Percentiles rank a stretch among this genome's conserved stretches.
Conservation (phyloP, 37 sponge, comb jelly and placozoan species). For the Ephydatia muelleri region DNA sequence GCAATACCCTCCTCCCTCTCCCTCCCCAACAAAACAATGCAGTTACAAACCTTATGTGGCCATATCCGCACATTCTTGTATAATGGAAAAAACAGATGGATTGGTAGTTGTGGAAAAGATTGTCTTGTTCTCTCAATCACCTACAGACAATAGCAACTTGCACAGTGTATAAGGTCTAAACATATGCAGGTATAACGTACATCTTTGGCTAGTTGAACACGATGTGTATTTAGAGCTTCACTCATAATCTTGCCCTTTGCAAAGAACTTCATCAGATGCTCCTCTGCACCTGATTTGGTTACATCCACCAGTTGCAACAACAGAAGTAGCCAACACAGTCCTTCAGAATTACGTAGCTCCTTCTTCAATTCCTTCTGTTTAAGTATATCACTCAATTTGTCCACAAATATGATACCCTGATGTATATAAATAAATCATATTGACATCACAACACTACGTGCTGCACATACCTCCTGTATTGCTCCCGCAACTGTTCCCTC, state of each 20-base stretch:
- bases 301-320: slow-evolving; percentile 47
- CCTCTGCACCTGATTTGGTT: slow-evolving; percentile 5
- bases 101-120: not conserved
- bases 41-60: slow-evolving; percentile 1
- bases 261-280: slow-evolving; percentile 14
- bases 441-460: not conserved
- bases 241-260: slow-evolving; percentile 2
- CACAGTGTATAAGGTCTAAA: not conserved
- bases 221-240: slow-evolving; percentile 17
- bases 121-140: not conserved
- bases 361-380: not conserved
- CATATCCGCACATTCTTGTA: slow-evolving; percentile 15
- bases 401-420: slow-evolving; percentile 20
- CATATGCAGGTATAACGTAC: slow-evolving; percentile 5
- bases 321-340: slow-evolving; percentile 17
- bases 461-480: not conserved
- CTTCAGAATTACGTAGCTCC: slow-evolving; percentile 10
- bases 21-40: no score
- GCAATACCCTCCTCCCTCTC: no score
- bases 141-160: not conserved
- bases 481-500: not conserved
- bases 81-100: slow-evolving; percentile 16
- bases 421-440: not conserved
- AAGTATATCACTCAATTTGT: slow-evolving; percentile 4
- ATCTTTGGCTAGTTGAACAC: not conserved